Evolutionary conservation across 2,113 vertebrate genomes (phyloP), one percentile per base, ranked within the genome.

Genomic region (Dipodomys merriami): DNA sequence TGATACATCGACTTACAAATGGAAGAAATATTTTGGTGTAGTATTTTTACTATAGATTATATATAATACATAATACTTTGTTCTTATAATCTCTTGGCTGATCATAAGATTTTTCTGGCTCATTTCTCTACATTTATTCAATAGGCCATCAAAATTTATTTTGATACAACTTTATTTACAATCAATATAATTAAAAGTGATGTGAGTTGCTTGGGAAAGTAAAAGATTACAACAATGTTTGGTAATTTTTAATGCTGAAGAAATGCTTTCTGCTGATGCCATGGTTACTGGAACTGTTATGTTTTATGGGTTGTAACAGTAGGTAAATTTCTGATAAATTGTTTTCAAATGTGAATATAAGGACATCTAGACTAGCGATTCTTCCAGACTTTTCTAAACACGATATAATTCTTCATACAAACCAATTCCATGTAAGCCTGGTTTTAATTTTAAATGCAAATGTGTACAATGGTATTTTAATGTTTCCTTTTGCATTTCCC

Each of bases 381-480:
- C 62, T 94, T 86, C 2, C 19, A 77, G 86, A 72, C 76, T 91
- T 95, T 91, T 89, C 78, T 77, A 49, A 93, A 94, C 91, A 91
- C n/a, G 25, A 86, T 71, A 74, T 93, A 80, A 87, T 44, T 85
- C 73, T 91, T 89, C 57, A 84, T 77, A 86, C 46, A 93, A 93
- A 69, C 72, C 44, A 69, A 39, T 67, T 91, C 93, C 49, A 62
- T 57, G 44, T 73, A 46, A 79, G 64, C 74, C 64, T 93, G 65
- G 86, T 84, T 73, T 91, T 91, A 33, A 94, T 77, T 94, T 93
- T 84, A 84, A 94, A 94, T 95, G 83, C 35, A 90, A 90, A 93
- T 84, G 91, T 91, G 6, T 77, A 35, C 71, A 79, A 68, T 64
- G 16, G 30, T 64, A 81, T 73, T 91, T 93, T 80, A 95, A 82